phyloP scores from a whole-genome alignment of 2,113 vertebrate species.

The Archocentrus centrarchus region DNA sequence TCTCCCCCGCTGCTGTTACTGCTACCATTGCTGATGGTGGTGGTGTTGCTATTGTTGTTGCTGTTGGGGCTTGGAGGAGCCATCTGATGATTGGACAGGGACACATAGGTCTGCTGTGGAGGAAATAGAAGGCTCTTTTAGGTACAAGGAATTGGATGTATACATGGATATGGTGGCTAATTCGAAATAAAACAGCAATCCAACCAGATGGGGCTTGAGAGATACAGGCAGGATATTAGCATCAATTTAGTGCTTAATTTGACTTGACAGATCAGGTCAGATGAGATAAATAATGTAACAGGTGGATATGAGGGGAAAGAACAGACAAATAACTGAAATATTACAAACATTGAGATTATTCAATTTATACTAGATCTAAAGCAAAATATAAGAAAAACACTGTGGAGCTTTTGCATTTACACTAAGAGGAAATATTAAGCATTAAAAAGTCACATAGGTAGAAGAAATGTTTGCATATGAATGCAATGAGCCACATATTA shows the following conservation, averaged over 20 bases:
- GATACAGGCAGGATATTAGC: conserved; percentile 1
- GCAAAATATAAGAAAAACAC: background rate
- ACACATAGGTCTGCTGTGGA: conserved; percentile 86
- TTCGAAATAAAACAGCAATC: background rate
- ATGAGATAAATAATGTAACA: conserved; percentile 9
- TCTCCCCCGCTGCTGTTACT: conserved; percentile 82
- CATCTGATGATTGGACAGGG: conserved; percentile 87
- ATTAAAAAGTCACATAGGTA: background rate
- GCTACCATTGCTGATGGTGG: conserved; percentile 70
- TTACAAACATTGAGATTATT: accelerated
- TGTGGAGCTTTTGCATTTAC: background rate
- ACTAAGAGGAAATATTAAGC: background rate
- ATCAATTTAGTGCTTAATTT: conserved; percentile 11
- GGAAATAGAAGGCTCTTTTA: background rate
- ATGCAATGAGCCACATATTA: background rate
- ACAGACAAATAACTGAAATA: accelerated
- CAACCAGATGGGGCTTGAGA: background rate
- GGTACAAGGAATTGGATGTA: background rate
- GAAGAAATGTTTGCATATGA: too few species aligned
- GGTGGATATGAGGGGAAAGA: background rate
- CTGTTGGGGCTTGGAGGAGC: conserved; percentile 88
- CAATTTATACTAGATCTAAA: background rate
- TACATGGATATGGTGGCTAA: background rate
- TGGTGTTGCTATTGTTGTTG: conserved; percentile 68
- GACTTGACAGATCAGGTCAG: background rate